phyloP scores from a whole-genome alignment of 2,113 vertebrate species.

The Protobothrops flavoviridis region DNA sequence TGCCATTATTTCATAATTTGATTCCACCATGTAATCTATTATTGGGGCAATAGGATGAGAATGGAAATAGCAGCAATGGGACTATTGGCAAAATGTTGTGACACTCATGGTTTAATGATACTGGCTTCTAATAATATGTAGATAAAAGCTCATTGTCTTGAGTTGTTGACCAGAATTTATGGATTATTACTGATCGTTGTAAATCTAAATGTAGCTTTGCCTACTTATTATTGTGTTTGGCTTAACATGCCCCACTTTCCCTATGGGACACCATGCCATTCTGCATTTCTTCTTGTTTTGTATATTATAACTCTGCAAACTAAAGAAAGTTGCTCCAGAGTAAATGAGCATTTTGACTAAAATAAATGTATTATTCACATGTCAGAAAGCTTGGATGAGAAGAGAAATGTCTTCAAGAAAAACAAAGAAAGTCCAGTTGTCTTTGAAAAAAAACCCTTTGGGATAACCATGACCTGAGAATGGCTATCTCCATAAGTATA shows the following conservation, averaged over 20 bases:
- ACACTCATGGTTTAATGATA: not conserved
- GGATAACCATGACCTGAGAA: not conserved
- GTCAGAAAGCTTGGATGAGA: too few species aligned
- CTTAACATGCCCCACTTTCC: not conserved
- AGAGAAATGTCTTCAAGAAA: too few species aligned
- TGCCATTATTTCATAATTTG: not conserved
- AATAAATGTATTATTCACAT: not conserved
- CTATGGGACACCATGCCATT: not conserved
- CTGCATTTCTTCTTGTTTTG: not conserved
- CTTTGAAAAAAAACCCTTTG: not conserved
- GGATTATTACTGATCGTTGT: not conserved
- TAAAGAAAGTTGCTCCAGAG: not conserved
- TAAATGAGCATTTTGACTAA: not conserved
- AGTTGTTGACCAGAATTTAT: not conserved
- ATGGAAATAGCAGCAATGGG: not conserved
- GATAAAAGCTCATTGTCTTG: not conserved
- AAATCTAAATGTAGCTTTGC: not conserved
- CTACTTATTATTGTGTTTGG: not conserved
- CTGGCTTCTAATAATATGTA: not conserved
- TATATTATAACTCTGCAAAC: not conserved
- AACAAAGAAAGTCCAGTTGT: not conserved
- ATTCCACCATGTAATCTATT: not conserved
- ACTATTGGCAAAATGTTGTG: not conserved
- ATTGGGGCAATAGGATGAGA: too few species aligned
- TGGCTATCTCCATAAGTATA: not conserved